A percentile compares a stretch with the other conserved stretches of the same genome.
phyloP scores from a whole-genome alignment of 2,113 vertebrate species.

The Apaloderma vittatum region DNA sequence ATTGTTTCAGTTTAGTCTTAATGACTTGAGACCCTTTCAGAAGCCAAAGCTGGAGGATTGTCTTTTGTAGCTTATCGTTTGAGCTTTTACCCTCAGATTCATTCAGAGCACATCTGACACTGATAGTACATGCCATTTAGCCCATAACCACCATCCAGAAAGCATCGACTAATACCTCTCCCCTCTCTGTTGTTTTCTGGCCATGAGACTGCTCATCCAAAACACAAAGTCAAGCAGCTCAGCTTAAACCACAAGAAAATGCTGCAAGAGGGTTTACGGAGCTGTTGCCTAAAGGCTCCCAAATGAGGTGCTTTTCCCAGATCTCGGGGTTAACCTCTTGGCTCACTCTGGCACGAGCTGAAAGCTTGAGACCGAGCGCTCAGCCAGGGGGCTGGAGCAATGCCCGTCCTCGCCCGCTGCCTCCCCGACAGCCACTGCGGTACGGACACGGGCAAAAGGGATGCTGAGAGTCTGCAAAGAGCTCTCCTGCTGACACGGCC shows the following conservation, averaged over 20 bases:
- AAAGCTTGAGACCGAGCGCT: rapidly evolving
- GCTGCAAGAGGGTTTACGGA: not conserved
- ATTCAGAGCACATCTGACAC: not conserved
- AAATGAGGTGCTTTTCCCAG: not conserved
- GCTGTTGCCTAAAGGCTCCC: not conserved
- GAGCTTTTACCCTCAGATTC: not conserved
- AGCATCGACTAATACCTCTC: not conserved
- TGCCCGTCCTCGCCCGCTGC: rapidly evolving
- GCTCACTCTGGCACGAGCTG: not conserved
- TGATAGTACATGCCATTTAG: not conserved
- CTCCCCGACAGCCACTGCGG: not conserved
- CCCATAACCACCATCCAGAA: not conserved
- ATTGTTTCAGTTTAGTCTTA: not conserved
- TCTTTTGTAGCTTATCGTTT: not conserved
- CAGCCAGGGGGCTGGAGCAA: not conserved
- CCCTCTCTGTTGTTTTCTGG: not conserved
- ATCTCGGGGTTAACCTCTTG: not conserved
- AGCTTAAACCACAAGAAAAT: not conserved
- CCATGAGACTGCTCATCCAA: not conserved
- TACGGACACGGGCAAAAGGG: rapidly evolving
- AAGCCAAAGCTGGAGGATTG: not conserved
- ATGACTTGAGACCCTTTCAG: not conserved
- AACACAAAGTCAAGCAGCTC: not conserved
- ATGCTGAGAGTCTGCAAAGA: rapidly evolving
- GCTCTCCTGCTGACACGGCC: not conserved